Base-by-base conservation (phyloP, 2,888 invertebrate species). In the Lithodes maja region DNA sequence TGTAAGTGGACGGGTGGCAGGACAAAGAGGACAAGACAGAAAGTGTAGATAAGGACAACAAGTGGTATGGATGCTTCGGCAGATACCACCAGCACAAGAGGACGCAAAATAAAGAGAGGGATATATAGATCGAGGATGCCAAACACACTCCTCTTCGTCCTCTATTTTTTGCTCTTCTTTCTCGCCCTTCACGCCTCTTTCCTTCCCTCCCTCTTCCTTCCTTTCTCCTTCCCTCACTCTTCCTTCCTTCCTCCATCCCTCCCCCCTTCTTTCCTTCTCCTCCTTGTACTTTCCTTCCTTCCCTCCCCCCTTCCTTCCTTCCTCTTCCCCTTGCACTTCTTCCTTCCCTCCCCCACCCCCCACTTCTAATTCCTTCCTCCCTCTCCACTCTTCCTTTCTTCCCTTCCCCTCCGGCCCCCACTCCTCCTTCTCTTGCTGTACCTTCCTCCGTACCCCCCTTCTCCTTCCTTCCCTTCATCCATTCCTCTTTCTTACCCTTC, bases 31-130 rank as follows among this genome's bases (percentile, higher is more conserved):
- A 12, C 12, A 61, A 61, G 61, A 61, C 2, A 33, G 77, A 77
- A 12, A 49, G 61, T 61, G 61, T 61, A 61, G 61, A 61, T 61
- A 61, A 12, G 61, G 61, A 12, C 61, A 33, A 33, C 61, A 61
- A 61, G 61, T 61, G 61, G 61, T 7, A 61, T 61, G 61, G 61
- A 7, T 33, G 33, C 61, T 77, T 33, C 49, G 49, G 33, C 33
- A 52, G 77, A 77, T 50, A 77, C 33, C 33, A 33, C 33, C 33
- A 33, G 52, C 77, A 77, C 77, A 77, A 77, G 77, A 77, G 61
- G 61, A 12, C 5, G 33, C 33, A 50, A 61, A 61, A 61, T 61
- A 61, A 61, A 61, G 61, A 61, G 61, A 61, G 61, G 61, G 61
- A 61, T 5, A 52, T 15, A 33, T 3, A 52, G 49, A 77, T 12